Percentiles rank a stretch among this genome's conserved stretches.
These are phyloP conservation scores for Xiphophorus maculatus DNA, from an alignment of 2,113 vertebrate species.

Conservation along the genomic window DNA sequence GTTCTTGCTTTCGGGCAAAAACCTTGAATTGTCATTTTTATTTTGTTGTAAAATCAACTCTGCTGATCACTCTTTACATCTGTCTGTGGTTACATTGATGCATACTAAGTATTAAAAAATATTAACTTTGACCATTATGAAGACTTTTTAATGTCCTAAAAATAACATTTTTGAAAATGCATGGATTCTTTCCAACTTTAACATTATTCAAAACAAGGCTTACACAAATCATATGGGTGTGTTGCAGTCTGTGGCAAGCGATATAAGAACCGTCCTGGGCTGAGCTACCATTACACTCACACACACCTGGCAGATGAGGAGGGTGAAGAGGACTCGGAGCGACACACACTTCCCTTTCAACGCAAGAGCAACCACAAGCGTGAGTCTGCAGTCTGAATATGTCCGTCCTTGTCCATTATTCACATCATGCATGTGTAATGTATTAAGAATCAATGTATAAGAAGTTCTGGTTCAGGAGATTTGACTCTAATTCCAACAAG, in stretches of 20 bases:
- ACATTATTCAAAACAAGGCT: neutral
- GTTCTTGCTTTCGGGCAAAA: neutral
- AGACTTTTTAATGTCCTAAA: neutral
- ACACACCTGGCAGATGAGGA: conserved; percentile 95
- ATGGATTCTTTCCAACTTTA: neutral
- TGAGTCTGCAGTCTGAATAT: conserved; percentile 73
- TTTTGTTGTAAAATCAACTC: neutral
- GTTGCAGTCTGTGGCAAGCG: conserved; percentile 91
- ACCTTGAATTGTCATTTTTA: neutral
- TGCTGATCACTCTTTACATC: neutral
- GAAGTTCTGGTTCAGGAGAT: conserved; percentile 4
- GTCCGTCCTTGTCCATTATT: conserved; percentile 11
- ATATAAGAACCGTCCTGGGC: conserved; percentile 93
- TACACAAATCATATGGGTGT: conserved; percentile 14
- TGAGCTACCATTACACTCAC: conserved; percentile 96
- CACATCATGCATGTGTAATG: neutral
- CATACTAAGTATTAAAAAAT: neutral
- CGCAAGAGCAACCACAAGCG: conserved; percentile 97
- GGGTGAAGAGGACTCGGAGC: conserved; percentile 89
- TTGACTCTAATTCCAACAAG: conserved; percentile 18
- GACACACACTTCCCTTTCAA: conserved; percentile 91
- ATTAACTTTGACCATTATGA: neutral
- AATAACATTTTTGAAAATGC: neutral
- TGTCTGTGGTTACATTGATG: neutral
- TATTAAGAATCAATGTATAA: conserved; percentile 2